A percentile compares a stretch with the other conserved stretches of the same genome.
These are phyloP conservation scores for Xylophagus ater DNA, from an alignment of 2,888 invertebrate genomes.

Conservation along the genomic window DNA sequence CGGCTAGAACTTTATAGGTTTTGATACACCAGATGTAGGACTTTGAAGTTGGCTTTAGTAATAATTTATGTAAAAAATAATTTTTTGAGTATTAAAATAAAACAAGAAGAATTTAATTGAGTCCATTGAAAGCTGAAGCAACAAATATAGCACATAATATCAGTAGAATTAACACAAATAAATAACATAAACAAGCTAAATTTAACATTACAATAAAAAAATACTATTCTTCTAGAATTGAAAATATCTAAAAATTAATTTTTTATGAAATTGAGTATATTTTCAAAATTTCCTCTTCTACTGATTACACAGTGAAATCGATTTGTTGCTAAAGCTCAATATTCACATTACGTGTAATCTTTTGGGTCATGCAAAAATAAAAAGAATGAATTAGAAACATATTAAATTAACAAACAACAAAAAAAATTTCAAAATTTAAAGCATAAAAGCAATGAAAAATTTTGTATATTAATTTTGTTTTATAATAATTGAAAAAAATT, in stretches of 20 bases:
- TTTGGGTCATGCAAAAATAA: not conserved
- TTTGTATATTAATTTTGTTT: slow-evolving; percentile 1
- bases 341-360: not conserved
- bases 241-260: not conserved
- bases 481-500: not conserved
- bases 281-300: too few species aligned
- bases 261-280: not conserved
- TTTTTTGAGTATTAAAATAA: not conserved
- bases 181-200: not conserved
- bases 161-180: slow-evolving; percentile 3
- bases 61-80: slow-evolving; percentile 1
- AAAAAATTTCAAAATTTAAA: not conserved
- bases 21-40: too few species aligned
- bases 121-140: slow-evolving; percentile 11
- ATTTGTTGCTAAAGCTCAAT: too few species aligned
- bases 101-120: not conserved
- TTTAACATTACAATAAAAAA: not conserved
- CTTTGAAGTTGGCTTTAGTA: too few species aligned
- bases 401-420: not conserved
- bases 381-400: not conserved
- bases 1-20: too few species aligned
- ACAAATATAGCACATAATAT: slow-evolving; percentile 7
- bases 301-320: too few species aligned
- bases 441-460: not conserved
- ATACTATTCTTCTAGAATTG: not conserved